These are phyloP conservation scores for Laspeyria flexula DNA, from an alignment of 2,888 invertebrate species.

Conservation along the genomic window DNA sequence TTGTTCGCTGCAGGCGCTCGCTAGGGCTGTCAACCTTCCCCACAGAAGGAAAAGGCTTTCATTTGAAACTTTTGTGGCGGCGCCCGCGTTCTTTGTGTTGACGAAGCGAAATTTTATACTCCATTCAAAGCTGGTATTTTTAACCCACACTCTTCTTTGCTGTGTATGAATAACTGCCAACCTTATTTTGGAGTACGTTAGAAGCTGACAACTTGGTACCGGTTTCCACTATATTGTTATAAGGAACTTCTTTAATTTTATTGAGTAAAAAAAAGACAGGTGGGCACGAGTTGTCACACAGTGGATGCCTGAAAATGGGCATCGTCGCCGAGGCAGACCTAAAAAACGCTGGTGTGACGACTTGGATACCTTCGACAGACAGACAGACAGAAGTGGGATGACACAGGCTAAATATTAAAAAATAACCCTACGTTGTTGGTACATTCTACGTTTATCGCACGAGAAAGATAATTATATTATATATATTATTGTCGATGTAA, in stretches of 20 bases:
- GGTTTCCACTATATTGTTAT: slow-evolving; percentile 21
- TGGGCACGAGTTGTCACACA: no score
- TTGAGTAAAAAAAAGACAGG: no score
- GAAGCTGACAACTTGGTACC: slow-evolving; percentile 29
- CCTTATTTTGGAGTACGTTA: slow-evolving; percentile 42
- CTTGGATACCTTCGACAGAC: no score
- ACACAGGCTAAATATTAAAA: no score
- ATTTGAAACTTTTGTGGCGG: slow-evolving; percentile 55
- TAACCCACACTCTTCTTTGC: slow-evolving; percentile 37
- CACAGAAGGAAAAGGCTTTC: slow-evolving; percentile 47
- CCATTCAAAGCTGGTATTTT: slow-evolving; percentile 50
- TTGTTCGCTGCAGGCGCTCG: slow-evolving; percentile 51
- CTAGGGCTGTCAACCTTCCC: slow-evolving; percentile 53
- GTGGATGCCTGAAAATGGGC: no score
- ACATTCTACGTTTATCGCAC: no score
- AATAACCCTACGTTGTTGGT: no score
- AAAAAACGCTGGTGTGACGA: no score
- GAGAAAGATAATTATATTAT: no score
- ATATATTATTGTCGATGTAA: no score
- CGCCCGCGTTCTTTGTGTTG: slow-evolving; percentile 52
- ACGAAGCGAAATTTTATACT: slow-evolving; percentile 54
- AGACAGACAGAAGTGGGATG: no score
- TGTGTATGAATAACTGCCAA: slow-evolving; percentile 40
- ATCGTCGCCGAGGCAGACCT: no score
- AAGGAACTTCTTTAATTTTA: slow-evolving; percentile 11